Conservation (phyloP, 2,888 invertebrate genomes). For the Aelia acuminata region DNA sequence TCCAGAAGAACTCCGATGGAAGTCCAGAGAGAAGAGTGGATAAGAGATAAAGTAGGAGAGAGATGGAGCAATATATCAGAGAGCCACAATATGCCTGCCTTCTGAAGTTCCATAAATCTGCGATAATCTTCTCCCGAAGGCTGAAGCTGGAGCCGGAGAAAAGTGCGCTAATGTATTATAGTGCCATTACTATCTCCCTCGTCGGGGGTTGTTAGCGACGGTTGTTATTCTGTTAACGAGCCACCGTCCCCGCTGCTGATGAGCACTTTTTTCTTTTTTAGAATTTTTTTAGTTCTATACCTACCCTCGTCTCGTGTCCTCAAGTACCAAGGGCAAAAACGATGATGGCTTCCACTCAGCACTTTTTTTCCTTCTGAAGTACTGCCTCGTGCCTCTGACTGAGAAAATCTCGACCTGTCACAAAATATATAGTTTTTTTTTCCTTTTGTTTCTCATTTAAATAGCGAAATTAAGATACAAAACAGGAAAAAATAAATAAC, state of each 20-base stretch:
- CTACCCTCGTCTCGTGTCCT: constrained; percentile 5
- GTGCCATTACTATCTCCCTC: constrained; percentile 4
- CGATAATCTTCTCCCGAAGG: constrained; percentile 13
- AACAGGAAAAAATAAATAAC: too few species aligned
- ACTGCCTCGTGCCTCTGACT: neutral
- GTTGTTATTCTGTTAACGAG: constrained; percentile 31
- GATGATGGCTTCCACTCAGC: constrained; percentile 1
- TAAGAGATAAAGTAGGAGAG: neutral
- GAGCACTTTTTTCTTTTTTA: neutral
- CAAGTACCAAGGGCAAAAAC: neutral
- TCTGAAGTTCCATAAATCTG: constrained; percentile 26
- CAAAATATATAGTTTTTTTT: neutral
- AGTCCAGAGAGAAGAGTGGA: neutral
- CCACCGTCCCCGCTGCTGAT: neutral
- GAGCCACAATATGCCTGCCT: constrained; percentile 6
- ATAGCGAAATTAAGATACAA: too few species aligned
- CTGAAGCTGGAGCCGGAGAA: neutral
- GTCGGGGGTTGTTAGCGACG: constrained; percentile 11
- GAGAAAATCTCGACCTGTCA: neutral
- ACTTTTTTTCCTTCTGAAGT: neutral
- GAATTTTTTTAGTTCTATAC: constrained; percentile 10
- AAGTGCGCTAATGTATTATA: constrained; percentile 40
- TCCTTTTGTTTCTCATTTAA: too few species aligned
- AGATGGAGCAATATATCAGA: constrained; percentile 14
- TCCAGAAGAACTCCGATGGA: neutral